These are phyloP conservation scores for Globicephala melas DNA, from an alignment of 2,113 vertebrate species.

Conservation along the genomic window DNA sequence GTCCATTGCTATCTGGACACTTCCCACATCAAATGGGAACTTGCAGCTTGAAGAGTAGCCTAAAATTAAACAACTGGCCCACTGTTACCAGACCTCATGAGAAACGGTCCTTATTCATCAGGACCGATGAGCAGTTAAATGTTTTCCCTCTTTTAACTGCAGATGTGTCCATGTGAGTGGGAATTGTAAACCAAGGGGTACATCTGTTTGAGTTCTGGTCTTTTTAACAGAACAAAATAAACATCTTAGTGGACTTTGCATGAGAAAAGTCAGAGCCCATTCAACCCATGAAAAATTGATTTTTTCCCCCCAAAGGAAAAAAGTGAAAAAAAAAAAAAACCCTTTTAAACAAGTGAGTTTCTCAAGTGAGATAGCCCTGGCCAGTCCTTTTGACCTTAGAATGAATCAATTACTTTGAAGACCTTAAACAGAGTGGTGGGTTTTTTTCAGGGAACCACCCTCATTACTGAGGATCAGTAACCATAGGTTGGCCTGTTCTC, in stretches of 20 bases:
- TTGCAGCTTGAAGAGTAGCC: slow-evolving; percentile 5
- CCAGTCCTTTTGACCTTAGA: slow-evolving; percentile 57
- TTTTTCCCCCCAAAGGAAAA: slow-evolving; percentile 53
- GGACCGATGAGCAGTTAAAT: slow-evolving; percentile 47
- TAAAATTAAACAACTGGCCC: slow-evolving; percentile 39
- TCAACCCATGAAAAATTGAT: slow-evolving; percentile 65
- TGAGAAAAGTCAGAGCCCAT: slow-evolving; percentile 56
- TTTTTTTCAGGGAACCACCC: slow-evolving; percentile 29
- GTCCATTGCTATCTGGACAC: not conserved
- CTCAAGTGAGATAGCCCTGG: not conserved
- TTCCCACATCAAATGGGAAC: not conserved
- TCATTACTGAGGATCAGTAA: not conserved
- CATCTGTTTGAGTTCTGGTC: slow-evolving; percentile 57
- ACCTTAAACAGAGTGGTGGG: not conserved
- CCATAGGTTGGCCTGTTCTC: not conserved
- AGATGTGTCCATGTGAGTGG: slow-evolving; percentile 46
- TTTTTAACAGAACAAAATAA: slow-evolving; percentile 61
- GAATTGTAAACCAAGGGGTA: slow-evolving; percentile 50
- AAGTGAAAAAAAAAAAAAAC: not conserved
- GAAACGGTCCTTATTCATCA: slow-evolving; percentile 62
- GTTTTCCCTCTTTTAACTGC: slow-evolving; percentile 61
- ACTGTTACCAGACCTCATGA: slow-evolving; percentile 52
- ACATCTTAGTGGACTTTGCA: slow-evolving; percentile 53
- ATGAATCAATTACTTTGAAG: slow-evolving; percentile 64
- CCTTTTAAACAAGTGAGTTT: slow-evolving; percentile 56